Evolutionary conservation across 2,797 vertebrate species (phyloP).

Genomic region (Miichthys miiuy): DNA sequence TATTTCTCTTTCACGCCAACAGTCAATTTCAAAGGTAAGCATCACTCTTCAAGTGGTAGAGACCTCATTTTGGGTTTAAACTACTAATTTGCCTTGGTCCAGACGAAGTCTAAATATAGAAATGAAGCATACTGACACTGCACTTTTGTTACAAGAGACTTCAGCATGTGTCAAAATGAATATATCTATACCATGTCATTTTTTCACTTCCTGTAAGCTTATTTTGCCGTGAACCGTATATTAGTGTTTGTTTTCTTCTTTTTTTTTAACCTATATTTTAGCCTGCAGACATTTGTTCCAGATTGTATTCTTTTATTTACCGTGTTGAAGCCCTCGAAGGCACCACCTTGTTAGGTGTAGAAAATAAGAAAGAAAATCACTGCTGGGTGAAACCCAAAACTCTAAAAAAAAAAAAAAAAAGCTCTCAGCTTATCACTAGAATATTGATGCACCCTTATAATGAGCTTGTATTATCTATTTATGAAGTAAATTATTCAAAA

Average conservation of each 20-base stretch:
- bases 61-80: slow-evolving; percentile 16
- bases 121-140: neutral
- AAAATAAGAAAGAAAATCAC: slow-evolving; percentile 53
- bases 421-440: slow-evolving; percentile 69
- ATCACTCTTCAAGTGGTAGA: slow-evolving; percentile 56
- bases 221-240: neutral
- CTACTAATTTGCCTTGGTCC: neutral
- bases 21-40: slow-evolving; percentile 80
- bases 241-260: neutral
- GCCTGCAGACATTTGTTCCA: slow-evolving; percentile 15
- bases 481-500: slow-evolving; percentile 84
- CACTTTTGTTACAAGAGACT: neutral
- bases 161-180: slow-evolving; percentile 1
- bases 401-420: slow-evolving; percentile 34
- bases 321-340: slow-evolving; percentile 23
- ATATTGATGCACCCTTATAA: slow-evolving; percentile 79
- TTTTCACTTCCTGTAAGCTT: too few relatives aligned
- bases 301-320: slow-evolving; percentile 30
- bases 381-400: slow-evolving; percentile 55
- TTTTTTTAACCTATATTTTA: slow-evolving; percentile 23
- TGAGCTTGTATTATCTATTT: slow-evolving; percentile 82
- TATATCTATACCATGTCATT: too few relatives aligned
- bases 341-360: slow-evolving; percentile 37
- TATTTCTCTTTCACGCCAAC: slow-evolving; percentile 80
- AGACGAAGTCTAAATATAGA: neutral